Evolutionary conservation across 2,888 invertebrate genomes (phyloP).

Genomic region (Archaeoteleia sp.): DNA sequence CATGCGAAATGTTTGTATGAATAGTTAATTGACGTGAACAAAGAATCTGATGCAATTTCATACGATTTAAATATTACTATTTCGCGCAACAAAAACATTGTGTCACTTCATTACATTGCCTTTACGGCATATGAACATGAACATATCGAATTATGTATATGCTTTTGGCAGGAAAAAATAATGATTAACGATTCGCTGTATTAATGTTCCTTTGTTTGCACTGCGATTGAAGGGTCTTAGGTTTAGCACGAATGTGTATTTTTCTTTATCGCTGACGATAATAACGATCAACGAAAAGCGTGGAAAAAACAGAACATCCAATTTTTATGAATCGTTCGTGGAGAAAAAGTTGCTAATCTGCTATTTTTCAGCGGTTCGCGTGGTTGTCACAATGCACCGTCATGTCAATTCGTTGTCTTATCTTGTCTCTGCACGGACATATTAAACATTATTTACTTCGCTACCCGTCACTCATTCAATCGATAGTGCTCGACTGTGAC

Average conservation of each 20-base stretch:
- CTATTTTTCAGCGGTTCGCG: not conserved
- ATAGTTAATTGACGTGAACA: no score
- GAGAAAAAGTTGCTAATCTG: not conserved
- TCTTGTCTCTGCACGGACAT: constrained; percentile 6
- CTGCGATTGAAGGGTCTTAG: no score
- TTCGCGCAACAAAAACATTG: no score
- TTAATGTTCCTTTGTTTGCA: not conserved
- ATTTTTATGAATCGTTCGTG: not conserved
- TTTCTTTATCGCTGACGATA: constrained; percentile 10
- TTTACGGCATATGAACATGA: no score
- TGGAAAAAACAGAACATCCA: not conserved
- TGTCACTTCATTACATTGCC: no score
- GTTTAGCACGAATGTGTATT: constrained; percentile 3
- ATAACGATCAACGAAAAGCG: constrained; percentile 2
- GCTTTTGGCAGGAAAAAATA: no score
- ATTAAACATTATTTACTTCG: constrained; percentile 8
- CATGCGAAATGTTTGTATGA: no score
- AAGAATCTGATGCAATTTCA: no score
- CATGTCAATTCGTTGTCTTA: constrained; percentile 10
- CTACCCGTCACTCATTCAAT: not conserved
- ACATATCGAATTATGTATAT: no score
- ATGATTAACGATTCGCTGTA: no score
- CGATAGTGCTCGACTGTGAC: constrained; percentile 3
- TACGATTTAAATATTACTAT: no score
- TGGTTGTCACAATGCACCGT: not conserved